Base-by-base conservation (phyloP, 2,888 invertebrate genomes). In the Agrenia bidenticulata region DNA sequence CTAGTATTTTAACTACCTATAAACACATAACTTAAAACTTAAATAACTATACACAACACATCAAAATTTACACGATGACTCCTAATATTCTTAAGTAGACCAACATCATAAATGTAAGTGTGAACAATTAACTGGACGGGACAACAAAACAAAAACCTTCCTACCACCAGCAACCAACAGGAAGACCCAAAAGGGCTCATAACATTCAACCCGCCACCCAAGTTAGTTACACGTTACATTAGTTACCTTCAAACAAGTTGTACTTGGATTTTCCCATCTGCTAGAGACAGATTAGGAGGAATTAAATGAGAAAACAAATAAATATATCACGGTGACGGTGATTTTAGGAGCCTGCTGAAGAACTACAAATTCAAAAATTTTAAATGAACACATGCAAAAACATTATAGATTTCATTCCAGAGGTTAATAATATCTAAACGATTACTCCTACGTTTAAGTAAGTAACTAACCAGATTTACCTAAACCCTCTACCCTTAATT, bases 271-370 rank as follows among this genome's bases (percentile, higher is more conserved):
- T 60, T 66, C 60, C 42, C 55, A 39, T 42, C 24, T 21, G 37
- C 27, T 62, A 49, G 54, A 42, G 26, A 37, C 49, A 49, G 55
- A 45, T 60, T 49, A 57, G 17, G 49, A 21, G 21, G 24, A 23
- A 56, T 42, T 54, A 39, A 55, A 37, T 51, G 57, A 19, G 49
- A 62, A 57, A 50, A 19, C 32, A 32, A 32, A 32, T 63, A 51
- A 51, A 57, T n/a, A 32, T 32, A 24, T 62, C 49, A 62, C 49
- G 49, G 51, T n/a, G n/a, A n/a, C n/a, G n/a, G n/a, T n/a, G n/a
- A n/a, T n/a, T n/a, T n/a, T 57, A 64, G 59, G 53, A 64, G 58
- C 45, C 45, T 64, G 58, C 59, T 64, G 64, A 64, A 45, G 64
- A 64, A 59, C 64, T 64, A 59, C 5, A 59, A 59, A 17, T 41